These are phyloP conservation scores for Eupsilia transversa DNA, from an alignment of 2,888 invertebrate genomes.

Conservation along the genomic window DNA sequence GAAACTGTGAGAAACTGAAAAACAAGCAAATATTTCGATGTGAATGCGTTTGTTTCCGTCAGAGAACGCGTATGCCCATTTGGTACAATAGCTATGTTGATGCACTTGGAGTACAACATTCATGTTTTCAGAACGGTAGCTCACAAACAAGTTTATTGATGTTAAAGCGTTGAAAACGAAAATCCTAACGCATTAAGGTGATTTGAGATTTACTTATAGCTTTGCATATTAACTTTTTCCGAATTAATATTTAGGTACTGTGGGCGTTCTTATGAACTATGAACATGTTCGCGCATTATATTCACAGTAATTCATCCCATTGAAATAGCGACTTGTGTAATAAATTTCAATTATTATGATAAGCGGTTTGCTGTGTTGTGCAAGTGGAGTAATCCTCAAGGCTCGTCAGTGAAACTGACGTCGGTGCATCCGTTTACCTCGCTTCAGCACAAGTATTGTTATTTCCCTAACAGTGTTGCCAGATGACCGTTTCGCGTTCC, in stretches of 20 bases:
- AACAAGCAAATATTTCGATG: constrained; percentile 81
- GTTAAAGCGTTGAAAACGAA: constrained; percentile 56
- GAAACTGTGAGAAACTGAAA: constrained; percentile 75
- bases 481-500: too few relatives aligned
- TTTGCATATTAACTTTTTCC: constrained; percentile 7
- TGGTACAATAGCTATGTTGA: constrained; percentile 85
- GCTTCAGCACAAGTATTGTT: constrained; percentile 71
- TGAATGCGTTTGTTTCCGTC: constrained; percentile 82
- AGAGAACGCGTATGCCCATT: constrained; percentile 77
- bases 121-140: constrained; percentile 82
- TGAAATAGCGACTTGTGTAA: constrained; percentile 41
- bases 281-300: constrained; percentile 16
- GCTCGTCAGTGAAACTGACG: constrained; percentile 81
- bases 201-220: constrained; percentile 18
- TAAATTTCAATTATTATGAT: constrained; percentile 57
- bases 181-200: constrained; percentile 43
- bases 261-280: constrained; percentile 11
- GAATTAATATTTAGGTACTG: constrained; percentile 1
- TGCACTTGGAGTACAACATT: constrained; percentile 81
- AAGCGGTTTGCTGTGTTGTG: constrained; percentile 69
- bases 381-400: constrained; percentile 80
- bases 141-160: constrained; percentile 73
- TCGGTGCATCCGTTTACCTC: constrained; percentile 80
- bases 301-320: constrained; percentile 45
- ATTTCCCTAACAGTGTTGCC: too few relatives aligned